Evolutionary conservation across 2,113 vertebrate species (phyloP).

Genomic region (Rissa tridactyla): DNA sequence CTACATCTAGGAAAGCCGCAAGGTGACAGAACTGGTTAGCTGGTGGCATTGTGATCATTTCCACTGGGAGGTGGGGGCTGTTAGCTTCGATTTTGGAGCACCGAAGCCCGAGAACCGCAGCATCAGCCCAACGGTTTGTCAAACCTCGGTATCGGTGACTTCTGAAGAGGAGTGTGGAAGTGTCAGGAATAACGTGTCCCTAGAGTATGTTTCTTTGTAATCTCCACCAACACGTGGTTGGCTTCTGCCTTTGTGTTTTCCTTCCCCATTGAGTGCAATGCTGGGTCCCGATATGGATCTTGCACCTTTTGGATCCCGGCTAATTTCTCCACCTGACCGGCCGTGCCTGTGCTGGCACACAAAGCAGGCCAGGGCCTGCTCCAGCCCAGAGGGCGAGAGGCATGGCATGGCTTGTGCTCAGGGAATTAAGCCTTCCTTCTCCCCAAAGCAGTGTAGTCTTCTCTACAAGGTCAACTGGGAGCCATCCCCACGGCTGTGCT

Average conservation of each 20-base stretch:
- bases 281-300: background rate
- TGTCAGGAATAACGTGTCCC: background rate
- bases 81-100: background rate
- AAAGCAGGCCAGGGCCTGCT: constrained; percentile 12
- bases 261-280: background rate
- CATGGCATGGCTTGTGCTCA: background rate
- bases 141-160: background rate
- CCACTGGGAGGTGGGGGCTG: background rate
- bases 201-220: background rate
- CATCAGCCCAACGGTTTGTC: accelerated
- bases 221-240: background rate
- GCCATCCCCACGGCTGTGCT: background rate
- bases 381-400: background rate
- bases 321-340: background rate
- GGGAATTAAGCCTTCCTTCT: background rate
- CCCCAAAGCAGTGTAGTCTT: background rate
- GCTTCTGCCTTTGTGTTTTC: background rate
- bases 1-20: background rate
- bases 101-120: background rate
- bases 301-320: background rate
- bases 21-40: background rate
- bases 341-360: accelerated
- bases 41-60: background rate
- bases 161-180: background rate
- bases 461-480: background rate